Percentiles rank a stretch among this genome's conserved stretches.
Conservation (phyloP, 1,140 invertebrate species). For the Bombus consobrinus region DNA sequence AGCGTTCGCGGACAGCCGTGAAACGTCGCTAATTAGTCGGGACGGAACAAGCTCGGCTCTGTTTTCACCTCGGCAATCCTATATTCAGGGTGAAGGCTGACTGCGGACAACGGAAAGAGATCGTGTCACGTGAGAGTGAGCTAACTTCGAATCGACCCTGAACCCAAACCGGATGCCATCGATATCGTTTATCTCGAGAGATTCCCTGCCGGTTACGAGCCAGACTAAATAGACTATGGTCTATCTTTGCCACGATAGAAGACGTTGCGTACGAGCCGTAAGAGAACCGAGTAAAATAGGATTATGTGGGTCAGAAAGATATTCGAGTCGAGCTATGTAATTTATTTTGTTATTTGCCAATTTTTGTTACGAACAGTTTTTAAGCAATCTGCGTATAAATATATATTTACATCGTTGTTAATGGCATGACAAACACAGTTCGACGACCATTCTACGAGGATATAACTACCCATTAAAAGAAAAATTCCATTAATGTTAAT, state of each 20-base stretch:
- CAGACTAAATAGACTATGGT: neutral
- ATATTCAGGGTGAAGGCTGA: constrained; percentile 43
- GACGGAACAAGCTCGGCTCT: constrained; percentile 1
- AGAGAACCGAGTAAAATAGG: neutral
- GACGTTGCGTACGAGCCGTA: neutral
- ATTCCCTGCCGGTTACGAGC: neutral
- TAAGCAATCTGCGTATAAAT: too few species aligned
- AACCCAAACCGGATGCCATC: constrained; percentile 1
- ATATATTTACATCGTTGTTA: too few species aligned
- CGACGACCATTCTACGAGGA: too few species aligned
- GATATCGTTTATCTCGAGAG: constrained; percentile 31
- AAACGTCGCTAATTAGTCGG: constrained; percentile 29
- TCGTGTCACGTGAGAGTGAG: neutral
- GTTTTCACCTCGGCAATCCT: constrained; percentile 15
- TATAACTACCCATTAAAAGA: too few species aligned
- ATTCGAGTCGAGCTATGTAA: neutral
- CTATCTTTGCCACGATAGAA: neutral
- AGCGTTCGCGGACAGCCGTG: neutral
- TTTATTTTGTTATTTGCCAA: neutral
- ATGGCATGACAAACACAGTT: too few species aligned
- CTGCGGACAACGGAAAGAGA: constrained; percentile 2
- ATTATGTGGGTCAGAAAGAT: neutral
- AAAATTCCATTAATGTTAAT: too few species aligned
- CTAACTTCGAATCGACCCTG: neutral
- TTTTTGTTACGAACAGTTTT: neutral